Base-by-base conservation (phyloP, 2,113 vertebrate species). In the Tetrao urogallus region DNA sequence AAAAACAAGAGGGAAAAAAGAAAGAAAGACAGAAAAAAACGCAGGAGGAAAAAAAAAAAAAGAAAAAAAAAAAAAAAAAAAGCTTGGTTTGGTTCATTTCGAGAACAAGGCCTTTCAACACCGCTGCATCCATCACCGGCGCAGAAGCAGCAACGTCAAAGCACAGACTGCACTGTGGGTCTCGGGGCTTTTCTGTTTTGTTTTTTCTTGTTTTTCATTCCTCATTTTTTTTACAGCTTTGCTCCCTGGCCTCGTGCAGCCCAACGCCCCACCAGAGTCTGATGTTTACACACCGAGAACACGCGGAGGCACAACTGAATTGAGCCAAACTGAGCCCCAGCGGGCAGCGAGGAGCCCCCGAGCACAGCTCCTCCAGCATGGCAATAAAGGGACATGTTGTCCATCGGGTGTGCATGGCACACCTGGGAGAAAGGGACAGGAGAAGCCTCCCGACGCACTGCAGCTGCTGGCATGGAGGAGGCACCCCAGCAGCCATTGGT, bases 231-330 rank as follows among this genome's bases (percentile, higher is more conserved):
- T 61, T 13, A 69, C 87, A 3, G 57, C 76, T 94, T 94, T 48
- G 20, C 85, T 76, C 66, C 95, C 57, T 67, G 89, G 85, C 93
- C 93, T 90, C 81, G 8, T 54, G 72, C 86, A 91, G 80, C 75
- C 94, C 94, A 93, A 58, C 92, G 86, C 93, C 93, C 91, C 92
- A 82, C 89, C 95, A 75, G 94, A 97, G 98, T 98, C 97, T 97
- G 98, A 98, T 98, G 98, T 98, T 98, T 98, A 98, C 98, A 97
- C 96, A 91, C 85, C 66, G 95, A 88, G 84, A 72, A 89, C 78
- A 66, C 5, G 22, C 0, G 45, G 94, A 96, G 91, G 95, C 14
- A 19, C 70, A 86, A 30, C 45, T 61, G 94, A 72, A 83, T 48
- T 22, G 94, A 94, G 87, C 90, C 79, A 82, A 79, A 82, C 66